Conservation (phyloP, 1,140 invertebrate genomes). For the Homarus americanus region DNA sequence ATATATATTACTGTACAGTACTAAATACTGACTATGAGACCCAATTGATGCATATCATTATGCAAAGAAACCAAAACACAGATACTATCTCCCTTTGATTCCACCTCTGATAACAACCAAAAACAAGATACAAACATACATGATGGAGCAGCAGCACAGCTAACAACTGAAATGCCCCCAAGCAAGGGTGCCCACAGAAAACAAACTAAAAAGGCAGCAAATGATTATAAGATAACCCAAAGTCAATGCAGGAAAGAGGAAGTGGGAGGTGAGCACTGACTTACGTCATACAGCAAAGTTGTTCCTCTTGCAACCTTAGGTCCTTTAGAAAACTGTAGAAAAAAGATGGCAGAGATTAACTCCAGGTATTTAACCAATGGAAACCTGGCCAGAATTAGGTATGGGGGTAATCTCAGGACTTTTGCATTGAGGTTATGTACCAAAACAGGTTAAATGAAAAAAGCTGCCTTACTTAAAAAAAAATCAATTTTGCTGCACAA, state of each 20-base stretch:
- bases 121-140: conserved; percentile 19
- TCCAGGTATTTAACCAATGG: conserved; percentile 44
- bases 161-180: conserved; percentile 42
- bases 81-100: not conserved
- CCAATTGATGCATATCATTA: not conserved
- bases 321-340: conserved; percentile 73
- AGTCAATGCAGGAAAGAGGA: conserved; percentile 64
- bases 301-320: conserved; percentile 72
- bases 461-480: conserved; percentile 2
- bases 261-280: conserved; percentile 61
- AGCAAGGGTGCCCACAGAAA: conserved; percentile 53
- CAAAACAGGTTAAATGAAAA: not conserved
- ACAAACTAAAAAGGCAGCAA: conserved; percentile 49
- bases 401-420: conserved; percentile 41
- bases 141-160: conserved; percentile 39
- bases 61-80: conserved; percentile 17
- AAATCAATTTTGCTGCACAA: not conserved
- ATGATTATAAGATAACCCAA: conserved; percentile 48
- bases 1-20: no score
- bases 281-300: conserved; percentile 69
- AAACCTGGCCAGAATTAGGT: conserved; percentile 35
- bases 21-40: not conserved
- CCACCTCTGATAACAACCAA: not conserved
- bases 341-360: conserved; percentile 68
- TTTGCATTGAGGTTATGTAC: conserved; percentile 1